Evolutionary conservation across 1,140 invertebrate genomes (phyloP).

Genomic region (Solenopsis fugax): DNA sequence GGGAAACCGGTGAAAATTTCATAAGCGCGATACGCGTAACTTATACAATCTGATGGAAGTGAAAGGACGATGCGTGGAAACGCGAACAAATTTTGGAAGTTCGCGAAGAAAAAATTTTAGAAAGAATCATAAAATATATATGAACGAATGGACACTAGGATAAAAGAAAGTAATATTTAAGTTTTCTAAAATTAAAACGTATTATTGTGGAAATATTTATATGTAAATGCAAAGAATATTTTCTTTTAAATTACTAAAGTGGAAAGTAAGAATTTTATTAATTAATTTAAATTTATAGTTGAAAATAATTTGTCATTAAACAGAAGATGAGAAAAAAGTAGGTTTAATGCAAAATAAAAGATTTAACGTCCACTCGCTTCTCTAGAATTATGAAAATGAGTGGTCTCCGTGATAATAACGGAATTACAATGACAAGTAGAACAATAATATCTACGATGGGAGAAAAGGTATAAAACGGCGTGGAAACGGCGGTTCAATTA

Average conservation of each 20-base stretch:
- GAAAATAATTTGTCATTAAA: not conserved
- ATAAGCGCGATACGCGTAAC: constrained; percentile 8
- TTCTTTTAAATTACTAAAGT: not conserved
- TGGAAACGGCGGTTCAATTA: constrained; percentile 47
- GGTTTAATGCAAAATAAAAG: constrained; percentile 2
- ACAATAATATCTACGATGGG: constrained; percentile 35
- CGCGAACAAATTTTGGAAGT: constrained; percentile 12
- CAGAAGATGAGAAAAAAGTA: not conserved
- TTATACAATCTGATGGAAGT: constrained; percentile 6
- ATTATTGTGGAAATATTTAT: not conserved
- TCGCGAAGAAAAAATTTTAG: not conserved
- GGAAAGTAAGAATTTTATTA: not conserved
- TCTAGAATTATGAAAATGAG: constrained; percentile 22
- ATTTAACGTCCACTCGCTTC: not conserved
- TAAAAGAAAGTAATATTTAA: not conserved
- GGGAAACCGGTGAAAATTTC: constrained; percentile 42
- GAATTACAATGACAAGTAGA: constrained; percentile 17
- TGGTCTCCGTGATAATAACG: constrained; percentile 1
- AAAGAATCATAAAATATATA: not conserved
- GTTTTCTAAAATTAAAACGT: not conserved
- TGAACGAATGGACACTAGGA: not conserved
- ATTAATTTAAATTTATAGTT: not conserved
- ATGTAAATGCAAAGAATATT: not conserved
- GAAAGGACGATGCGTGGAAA: constrained; percentile 9
- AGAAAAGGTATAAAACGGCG: constrained; percentile 40